phyloP scores from a whole-genome alignment of 2,797 vertebrate genomes.

The Chrysolophus pictus region DNA sequence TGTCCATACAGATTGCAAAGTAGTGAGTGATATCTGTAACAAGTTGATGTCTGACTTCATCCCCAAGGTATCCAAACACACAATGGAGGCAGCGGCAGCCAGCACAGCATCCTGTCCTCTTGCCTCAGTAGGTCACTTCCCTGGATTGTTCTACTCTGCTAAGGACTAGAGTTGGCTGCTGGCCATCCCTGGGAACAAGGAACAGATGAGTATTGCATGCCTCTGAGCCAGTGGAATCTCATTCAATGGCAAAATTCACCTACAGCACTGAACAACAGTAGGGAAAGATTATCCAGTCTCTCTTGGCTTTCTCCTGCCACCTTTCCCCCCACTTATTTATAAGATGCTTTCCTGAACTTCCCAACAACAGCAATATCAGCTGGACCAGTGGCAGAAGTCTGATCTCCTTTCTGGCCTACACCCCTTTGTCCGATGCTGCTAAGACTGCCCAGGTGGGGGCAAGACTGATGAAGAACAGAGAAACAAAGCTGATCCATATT shows the following conservation, averaged over 20 bases:
- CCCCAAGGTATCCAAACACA: constrained; percentile 4
- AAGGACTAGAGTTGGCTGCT: background rate
- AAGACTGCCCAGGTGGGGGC: rapidly evolving
- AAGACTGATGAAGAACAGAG: background rate
- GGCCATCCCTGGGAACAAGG: background rate
- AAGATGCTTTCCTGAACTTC: background rate
- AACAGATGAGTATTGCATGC: background rate
- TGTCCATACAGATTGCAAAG: background rate
- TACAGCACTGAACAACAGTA: rapidly evolving
- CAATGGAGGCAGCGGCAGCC: background rate
- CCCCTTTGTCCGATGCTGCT: rapidly evolving
- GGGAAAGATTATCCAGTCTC: background rate
- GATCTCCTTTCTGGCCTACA: background rate
- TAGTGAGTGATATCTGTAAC: too few species aligned
- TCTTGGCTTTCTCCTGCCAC: background rate
- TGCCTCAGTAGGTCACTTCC: constrained; percentile 7
- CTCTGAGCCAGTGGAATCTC: rapidly evolving
- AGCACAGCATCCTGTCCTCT: constrained; percentile 28
- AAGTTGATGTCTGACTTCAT: constrained; percentile 8
- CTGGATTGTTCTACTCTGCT: constrained; percentile 48
- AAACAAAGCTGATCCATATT: rapidly evolving
- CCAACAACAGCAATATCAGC: background rate
- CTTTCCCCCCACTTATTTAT: rapidly evolving
- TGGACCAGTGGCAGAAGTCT: rapidly evolving
- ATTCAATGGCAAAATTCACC: rapidly evolving